Evolutionary conservation across 2,888 invertebrate genomes (phyloP).

Genomic region (Neoaliturus tenellus): DNA sequence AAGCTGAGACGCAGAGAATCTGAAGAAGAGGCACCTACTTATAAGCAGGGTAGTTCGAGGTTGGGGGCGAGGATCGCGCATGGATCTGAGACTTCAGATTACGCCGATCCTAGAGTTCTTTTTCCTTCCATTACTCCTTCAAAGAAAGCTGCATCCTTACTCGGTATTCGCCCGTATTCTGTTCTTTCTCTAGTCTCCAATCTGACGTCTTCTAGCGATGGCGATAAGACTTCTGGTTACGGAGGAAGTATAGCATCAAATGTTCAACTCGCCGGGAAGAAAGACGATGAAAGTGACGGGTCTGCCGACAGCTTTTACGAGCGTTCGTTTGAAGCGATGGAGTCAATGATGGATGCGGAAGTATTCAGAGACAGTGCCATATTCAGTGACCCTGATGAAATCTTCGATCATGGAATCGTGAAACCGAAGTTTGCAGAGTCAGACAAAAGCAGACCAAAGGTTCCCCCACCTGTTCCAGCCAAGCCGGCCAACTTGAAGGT

Average conservation of each 20-base stretch:
- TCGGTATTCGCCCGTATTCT: conserved; percentile 70
- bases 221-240: conserved; percentile 69
- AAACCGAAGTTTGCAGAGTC: conserved; percentile 63
- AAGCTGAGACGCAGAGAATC: conserved; percentile 69
- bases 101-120: conserved; percentile 87
- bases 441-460: conserved; percentile 65
- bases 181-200: conserved; percentile 78
- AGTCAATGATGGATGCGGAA: conserved; percentile 80
- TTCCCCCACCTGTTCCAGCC: conserved; percentile 80
- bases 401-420: conserved; percentile 63
- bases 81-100: conserved; percentile 78
- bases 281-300: conserved; percentile 70
- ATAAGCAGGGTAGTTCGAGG: conserved; percentile 87
- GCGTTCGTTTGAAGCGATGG: conserved; percentile 84
- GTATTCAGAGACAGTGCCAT: conserved; percentile 88
- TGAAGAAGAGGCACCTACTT: conserved; percentile 70
- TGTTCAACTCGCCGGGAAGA: conserved; percentile 65
- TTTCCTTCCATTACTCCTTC: conserved; percentile 71
- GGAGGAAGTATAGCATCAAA: conserved; percentile 65
- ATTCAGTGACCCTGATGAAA: conserved; percentile 85
- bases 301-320: conserved; percentile 85
- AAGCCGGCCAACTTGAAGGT: conserved; percentile 73
- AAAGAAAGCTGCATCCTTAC: conserved; percentile 66
- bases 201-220: conserved; percentile 76
- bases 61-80: conserved; percentile 91